phyloP scores from a whole-genome alignment of 37 sponge, comb jelly and placozoan genomes.

The Oscarella lobularis region DNA sequence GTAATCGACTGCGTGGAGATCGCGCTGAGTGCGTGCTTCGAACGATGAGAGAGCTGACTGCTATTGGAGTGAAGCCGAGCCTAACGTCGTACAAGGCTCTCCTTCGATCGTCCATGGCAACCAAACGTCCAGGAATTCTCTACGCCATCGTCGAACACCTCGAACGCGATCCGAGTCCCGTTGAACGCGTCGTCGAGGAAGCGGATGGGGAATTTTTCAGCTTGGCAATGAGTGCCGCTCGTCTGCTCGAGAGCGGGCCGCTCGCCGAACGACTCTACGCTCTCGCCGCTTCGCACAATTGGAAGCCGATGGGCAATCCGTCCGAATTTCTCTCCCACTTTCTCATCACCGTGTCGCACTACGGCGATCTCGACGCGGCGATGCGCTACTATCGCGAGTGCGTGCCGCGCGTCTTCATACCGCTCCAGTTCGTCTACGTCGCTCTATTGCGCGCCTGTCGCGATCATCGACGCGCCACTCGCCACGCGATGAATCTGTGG shows the following conservation, averaged over 20 bases:
- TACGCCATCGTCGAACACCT: background rate
- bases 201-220: background rate
- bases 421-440: background rate
- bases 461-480: too few species aligned
- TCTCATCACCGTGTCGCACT: background rate
- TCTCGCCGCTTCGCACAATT: background rate
- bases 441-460: too few species aligned
- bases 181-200: background rate
- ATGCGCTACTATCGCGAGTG: background rate
- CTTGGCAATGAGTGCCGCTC: background rate
- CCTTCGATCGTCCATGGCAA: background rate
- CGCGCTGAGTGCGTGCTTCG: background rate
- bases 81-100: background rate
- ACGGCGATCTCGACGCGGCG: background rate
- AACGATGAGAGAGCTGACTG: background rate
- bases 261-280: slow-evolving; percentile 1
- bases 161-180: background rate
- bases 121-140: background rate
- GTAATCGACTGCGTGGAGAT: background rate
- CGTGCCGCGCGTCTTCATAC: background rate
- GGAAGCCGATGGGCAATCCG: background rate
- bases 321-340: background rate
- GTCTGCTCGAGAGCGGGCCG: background rate
- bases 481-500: too few species aligned
- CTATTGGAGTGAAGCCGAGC: background rate